phyloP scores from a whole-genome alignment of 1,140 invertebrate genomes.

The Papilio machaon region DNA sequence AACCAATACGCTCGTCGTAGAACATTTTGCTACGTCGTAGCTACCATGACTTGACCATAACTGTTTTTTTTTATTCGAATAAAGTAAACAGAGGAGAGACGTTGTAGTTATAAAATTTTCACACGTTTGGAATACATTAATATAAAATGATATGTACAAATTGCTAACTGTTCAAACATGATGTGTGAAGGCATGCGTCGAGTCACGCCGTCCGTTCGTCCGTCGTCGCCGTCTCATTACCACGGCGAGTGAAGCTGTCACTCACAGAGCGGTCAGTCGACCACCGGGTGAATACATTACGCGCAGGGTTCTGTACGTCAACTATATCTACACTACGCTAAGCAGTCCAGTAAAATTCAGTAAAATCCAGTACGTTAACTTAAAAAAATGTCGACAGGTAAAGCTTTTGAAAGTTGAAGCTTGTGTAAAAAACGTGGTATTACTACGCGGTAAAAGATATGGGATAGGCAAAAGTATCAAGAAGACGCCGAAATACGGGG shows the following conservation, averaged over 20 bases:
- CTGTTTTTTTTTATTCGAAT: no score
- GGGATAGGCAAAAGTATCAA: no score
- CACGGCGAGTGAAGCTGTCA: conserved; percentile 43
- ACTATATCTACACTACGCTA: not conserved
- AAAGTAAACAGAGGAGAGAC: no score
- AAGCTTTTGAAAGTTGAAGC: no score
- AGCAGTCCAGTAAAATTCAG: not conserved
- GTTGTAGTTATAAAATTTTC: not conserved
- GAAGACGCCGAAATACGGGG: no score
- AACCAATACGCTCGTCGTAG: not conserved
- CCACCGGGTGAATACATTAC: conserved; percentile 43
- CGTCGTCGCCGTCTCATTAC: conserved; percentile 46
- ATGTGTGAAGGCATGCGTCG: conserved; percentile 32
- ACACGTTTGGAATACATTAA: not conserved
- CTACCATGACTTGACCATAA: not conserved
- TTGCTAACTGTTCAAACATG: conserved; percentile 24
- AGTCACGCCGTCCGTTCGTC: conserved; percentile 43
- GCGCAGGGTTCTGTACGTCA: conserved; percentile 26
- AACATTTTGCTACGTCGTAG: conserved; percentile 1
- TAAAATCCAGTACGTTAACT: not conserved
- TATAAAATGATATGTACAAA: conserved; percentile 1
- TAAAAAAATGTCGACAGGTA: no score
- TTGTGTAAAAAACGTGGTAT: no score
- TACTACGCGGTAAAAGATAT: no score
- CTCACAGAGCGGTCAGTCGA: conserved; percentile 39